Evolutionary conservation across 2,113 vertebrate species (phyloP).

Genomic region (Epinephelus fuscoguttatus): DNA sequence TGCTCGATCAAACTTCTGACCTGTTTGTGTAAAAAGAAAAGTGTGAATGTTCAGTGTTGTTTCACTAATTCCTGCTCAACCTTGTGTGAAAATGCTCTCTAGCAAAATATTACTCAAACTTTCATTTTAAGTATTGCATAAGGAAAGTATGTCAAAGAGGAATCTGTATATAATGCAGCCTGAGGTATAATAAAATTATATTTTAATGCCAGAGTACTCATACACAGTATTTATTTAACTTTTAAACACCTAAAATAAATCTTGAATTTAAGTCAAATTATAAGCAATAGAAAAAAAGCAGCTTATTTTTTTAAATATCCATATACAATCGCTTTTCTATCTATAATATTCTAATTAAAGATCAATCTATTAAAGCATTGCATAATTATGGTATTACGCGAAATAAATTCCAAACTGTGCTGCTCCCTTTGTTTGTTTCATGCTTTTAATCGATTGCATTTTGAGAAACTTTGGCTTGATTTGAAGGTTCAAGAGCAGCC

Average conservation of each 20-base stretch:
- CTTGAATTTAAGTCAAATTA: constrained; percentile 1
- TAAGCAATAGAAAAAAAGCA: not conserved
- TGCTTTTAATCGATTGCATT: not conserved
- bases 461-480: not conserved
- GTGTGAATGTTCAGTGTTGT: constrained; percentile 21
- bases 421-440: not conserved
- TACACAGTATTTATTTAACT: not conserved
- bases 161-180: not conserved
- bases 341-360: not conserved
- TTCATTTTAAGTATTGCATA: constrained; percentile 1
- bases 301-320: constrained; percentile 33
- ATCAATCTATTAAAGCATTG: not conserved
- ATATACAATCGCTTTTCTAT: not conserved
- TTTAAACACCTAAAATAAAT: not conserved
- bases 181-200: not conserved
- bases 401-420: not conserved
- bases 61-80: constrained; percentile 6
- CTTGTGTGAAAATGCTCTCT: constrained; percentile 18
- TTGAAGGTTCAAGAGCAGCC: constrained; percentile 13
- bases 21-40: constrained; percentile 23
- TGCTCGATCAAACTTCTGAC: not conserved
- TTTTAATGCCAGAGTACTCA: not conserved
- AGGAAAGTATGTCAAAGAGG: constrained; percentile 1
- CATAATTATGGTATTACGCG: constrained; percentile 2
- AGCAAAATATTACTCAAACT: not conserved